Percentiles rank a stretch among this genome's conserved stretches.
These are phyloP conservation scores for Dicaeum eximium DNA, from an alignment of 2,113 vertebrate genomes.

Conservation along the genomic window DNA sequence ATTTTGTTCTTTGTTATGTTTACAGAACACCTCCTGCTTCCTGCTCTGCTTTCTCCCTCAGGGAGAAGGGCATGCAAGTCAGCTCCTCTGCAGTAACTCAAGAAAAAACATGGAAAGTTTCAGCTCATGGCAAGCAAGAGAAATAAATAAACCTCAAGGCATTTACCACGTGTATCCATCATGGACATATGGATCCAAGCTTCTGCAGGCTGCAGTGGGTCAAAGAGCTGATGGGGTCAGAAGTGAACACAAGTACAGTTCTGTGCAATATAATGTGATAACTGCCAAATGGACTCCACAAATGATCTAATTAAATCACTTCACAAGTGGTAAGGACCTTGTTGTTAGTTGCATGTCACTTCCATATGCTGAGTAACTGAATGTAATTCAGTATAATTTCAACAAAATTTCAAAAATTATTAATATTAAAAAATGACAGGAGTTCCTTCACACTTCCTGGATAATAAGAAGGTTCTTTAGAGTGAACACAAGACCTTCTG, in stretches of 20 bases:
- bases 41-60: neutral
- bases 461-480: neutral
- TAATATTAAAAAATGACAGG: neutral
- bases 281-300: neutral
- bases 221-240: neutral
- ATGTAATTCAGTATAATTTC: neutral
- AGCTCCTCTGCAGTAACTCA: neutral
- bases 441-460: neutral
- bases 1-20: neutral
- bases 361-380: neutral
- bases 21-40: constrained; percentile 35
- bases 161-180: neutral
- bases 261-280: neutral
- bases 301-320: neutral
- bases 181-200: neutral
- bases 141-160: neutral
- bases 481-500: neutral
- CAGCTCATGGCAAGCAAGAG: neutral
- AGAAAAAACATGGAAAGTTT: neutral
- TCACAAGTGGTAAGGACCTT: neutral
- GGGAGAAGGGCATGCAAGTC: neutral
- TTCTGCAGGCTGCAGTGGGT: neutral
- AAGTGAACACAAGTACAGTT: neutral
- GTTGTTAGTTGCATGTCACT: neutral
- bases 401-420: neutral